These are phyloP conservation scores for Blastobasis adustella DNA, from an alignment of 2,888 invertebrate genomes.

Conservation along the genomic window DNA sequence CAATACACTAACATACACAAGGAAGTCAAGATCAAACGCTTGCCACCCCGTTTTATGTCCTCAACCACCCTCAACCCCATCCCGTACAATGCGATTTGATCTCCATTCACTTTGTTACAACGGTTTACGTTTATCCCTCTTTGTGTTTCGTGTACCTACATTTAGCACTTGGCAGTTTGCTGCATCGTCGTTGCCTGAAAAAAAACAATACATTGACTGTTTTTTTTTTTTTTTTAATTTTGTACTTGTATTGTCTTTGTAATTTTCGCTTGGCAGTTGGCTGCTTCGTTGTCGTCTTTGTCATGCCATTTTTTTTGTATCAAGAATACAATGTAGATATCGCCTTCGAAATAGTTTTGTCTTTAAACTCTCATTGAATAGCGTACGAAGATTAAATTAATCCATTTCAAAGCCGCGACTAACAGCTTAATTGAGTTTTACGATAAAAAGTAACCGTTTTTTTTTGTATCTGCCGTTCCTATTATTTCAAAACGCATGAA, in stretches of 20 bases:
- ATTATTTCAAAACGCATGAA: conserved; percentile 12
- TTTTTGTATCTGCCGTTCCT: conserved; percentile 11
- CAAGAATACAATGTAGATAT: no score
- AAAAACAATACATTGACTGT: no score
- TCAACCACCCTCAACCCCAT: neutral
- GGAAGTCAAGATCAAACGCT: neutral
- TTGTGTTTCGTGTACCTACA: neutral
- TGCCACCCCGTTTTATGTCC: neutral
- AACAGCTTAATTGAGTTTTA: conserved; percentile 17
- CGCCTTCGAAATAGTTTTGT: neutral
- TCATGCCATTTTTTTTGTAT: no score
- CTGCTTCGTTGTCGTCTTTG: no score
- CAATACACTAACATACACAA: no score
- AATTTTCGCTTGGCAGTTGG: no score
- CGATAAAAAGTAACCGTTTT: conserved; percentile 14
- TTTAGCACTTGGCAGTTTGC: neutral
- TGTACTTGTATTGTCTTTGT: no score
- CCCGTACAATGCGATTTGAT: neutral
- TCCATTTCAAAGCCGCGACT: conserved; percentile 13
- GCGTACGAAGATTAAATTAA: neutral
- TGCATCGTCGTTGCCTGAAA: neutral
- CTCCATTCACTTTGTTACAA: neutral
- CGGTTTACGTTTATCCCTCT: neutral
- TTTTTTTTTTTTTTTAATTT: no score
- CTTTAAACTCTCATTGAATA: neutral